phyloP scores from a whole-genome alignment of 1,140 invertebrate species.

The Diplogasteroides magnus region DNA sequence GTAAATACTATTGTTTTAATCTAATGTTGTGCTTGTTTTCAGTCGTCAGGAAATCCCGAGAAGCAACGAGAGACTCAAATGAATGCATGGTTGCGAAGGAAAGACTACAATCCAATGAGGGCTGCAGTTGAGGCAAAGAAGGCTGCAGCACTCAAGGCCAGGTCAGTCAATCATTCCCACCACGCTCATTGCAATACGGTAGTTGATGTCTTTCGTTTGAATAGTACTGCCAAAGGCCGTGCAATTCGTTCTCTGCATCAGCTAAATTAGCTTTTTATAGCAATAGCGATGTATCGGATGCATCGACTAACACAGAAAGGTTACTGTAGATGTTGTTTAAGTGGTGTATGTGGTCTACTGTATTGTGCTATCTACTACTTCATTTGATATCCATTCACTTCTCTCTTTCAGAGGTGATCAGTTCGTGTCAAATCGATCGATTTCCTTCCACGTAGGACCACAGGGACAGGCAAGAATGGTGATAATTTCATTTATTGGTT shows the following conservation, averaged over 20 bases:
- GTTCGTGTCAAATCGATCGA: conserved; percentile 31
- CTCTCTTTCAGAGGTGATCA: conserved; percentile 28
- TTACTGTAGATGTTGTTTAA: neutral
- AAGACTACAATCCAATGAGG: conserved; percentile 42
- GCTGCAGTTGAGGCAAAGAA: conserved; percentile 36
- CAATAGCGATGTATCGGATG: neutral
- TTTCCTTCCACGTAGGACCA: conserved; percentile 28
- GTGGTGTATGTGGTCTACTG: neutral
- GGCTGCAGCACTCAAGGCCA: conserved; percentile 17
- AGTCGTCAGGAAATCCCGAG: conserved; percentile 1
- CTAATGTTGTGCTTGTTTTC: no score
- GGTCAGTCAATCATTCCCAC: no score
- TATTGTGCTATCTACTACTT: no score
- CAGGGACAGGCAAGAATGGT: neutral
- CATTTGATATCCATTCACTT: neutral
- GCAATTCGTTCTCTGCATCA: no score
- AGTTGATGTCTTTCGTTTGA: neutral
- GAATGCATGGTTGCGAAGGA: conserved; percentile 36
- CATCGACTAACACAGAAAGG: neutral
- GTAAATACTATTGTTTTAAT: no score
- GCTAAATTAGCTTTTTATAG: no score
- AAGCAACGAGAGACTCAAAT: conserved; percentile 30
- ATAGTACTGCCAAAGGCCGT: conserved; percentile 8
- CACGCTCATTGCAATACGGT: neutral
- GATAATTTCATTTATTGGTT: neutral